A percentile compares a stretch with the other conserved stretches of the same genome.
These are phyloP conservation scores for Rissa tridactyla DNA, from an alignment of 2,113 vertebrate genomes.

Conservation along the genomic window DNA sequence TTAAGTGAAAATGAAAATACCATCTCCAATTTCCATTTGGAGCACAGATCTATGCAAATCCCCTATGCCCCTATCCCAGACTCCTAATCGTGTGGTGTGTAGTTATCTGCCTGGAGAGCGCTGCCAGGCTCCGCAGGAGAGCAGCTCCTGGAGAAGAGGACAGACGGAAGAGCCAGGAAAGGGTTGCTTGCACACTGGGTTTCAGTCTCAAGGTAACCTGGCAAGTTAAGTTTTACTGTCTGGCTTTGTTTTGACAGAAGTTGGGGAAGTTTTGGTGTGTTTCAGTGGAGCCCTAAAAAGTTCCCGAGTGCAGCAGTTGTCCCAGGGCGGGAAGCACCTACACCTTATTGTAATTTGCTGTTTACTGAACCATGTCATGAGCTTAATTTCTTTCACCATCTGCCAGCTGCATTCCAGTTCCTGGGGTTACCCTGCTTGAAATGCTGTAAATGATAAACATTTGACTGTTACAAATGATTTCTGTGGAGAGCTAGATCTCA, in stretches of 20 bases:
- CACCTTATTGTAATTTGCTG: not conserved
- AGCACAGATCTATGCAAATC: conserved; percentile 12
- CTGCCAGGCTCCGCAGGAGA: not conserved
- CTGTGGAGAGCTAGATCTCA: conserved; percentile 45
- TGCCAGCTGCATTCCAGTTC: conserved; percentile 64
- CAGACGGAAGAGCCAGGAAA: not conserved
- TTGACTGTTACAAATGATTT: conserved; percentile 72
- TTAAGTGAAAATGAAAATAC: conserved; percentile 36
- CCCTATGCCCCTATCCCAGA: not conserved
- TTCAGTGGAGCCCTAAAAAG: not conserved
- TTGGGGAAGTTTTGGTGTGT: not conserved
- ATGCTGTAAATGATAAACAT: conserved; percentile 69
- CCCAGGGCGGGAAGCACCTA: not conserved
- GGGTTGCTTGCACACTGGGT: not conserved
- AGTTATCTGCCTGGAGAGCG: not conserved
- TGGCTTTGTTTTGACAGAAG: not conserved
- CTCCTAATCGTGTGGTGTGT: not conserved
- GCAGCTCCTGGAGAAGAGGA: not conserved
- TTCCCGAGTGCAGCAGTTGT: not conserved
- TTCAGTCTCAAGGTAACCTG: not conserved
- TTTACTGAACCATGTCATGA: conserved; percentile 65
- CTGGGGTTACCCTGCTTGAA: conserved; percentile 67
- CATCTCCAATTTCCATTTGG: not conserved
- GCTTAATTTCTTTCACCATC: conserved; percentile 73
- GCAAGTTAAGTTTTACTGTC: not conserved